Evolutionary conservation across 2,888 invertebrate genomes (phyloP).

Genomic region (Diarsia brunnea): DNA sequence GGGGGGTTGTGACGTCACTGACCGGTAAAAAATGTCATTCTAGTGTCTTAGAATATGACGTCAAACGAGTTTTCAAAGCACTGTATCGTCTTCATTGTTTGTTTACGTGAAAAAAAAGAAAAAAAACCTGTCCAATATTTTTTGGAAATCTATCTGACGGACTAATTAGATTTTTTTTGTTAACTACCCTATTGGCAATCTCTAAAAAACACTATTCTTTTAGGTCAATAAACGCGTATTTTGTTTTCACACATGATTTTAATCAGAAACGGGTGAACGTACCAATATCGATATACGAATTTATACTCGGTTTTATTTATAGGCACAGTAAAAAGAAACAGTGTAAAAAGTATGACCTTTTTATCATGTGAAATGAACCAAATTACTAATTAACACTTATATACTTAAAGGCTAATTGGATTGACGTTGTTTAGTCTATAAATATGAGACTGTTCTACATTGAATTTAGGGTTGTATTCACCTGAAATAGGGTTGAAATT

Average conservation of each 20-base stretch:
- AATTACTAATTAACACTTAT: constrained; percentile 29
- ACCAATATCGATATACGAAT: background rate
- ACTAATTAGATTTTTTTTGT: too few relatives aligned
- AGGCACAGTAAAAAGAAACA: constrained; percentile 2
- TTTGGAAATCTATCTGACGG: too few relatives aligned
- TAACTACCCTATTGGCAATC: too few relatives aligned
- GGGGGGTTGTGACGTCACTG: too few relatives aligned
- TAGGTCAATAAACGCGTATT: background rate
- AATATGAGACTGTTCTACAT: constrained; percentile 6
- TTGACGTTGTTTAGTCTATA: constrained; percentile 38
- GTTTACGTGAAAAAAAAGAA: too few relatives aligned
- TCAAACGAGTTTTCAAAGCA: too few relatives aligned
- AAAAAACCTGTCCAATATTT: too few relatives aligned
- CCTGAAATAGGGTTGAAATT: constrained; percentile 89
- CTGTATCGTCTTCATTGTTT: too few relatives aligned
- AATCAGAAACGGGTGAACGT: constrained; percentile 12
- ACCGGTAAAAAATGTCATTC: too few relatives aligned
- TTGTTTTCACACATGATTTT: background rate
- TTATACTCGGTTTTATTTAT: constrained; percentile 9
- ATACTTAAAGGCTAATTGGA: constrained; percentile 39
- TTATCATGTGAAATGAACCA: constrained; percentile 44
- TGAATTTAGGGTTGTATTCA: constrained; percentile 63
- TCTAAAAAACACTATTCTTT: background rate
- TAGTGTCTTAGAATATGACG: too few relatives aligned
- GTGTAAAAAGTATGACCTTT: constrained; percentile 38